These are phyloP conservation scores for Eurypyga helias DNA, from an alignment of 2,113 vertebrate species.

Conservation along the genomic window DNA sequence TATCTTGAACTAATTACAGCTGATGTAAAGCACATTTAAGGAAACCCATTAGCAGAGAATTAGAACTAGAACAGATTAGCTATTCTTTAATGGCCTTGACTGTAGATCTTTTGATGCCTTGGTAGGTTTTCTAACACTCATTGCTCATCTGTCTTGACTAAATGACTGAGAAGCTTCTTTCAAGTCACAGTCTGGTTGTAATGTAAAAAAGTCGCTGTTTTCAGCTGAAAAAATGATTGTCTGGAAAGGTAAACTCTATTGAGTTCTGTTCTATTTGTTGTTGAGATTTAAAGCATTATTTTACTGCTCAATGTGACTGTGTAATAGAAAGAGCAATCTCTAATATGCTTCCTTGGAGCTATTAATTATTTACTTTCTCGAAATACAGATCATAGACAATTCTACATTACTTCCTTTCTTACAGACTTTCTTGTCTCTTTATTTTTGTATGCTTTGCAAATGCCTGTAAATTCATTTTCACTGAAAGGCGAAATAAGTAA, in stretches of 20 bases:
- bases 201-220: conserved; percentile 25
- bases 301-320: conserved; percentile 23
- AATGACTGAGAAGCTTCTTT: conserved; percentile 53
- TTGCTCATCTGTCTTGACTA: conserved; percentile 61
- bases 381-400: conserved; percentile 52
- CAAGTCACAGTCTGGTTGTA: not conserved
- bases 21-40: conserved; percentile 65
- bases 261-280: conserved; percentile 33
- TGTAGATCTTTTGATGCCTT: conserved; percentile 59
- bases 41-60: conserved; percentile 69
- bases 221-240: conserved; percentile 25
- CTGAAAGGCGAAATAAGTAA: conserved; percentile 46
- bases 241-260: conserved; percentile 38
- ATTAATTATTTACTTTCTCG: conserved; percentile 69
- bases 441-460: conserved; percentile 47
- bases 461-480: conserved; percentile 41
- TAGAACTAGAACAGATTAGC: conserved; percentile 66
- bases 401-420: conserved; percentile 45
- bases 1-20: conserved; percentile 67
- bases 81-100: conserved; percentile 64
- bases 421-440: conserved; percentile 43
- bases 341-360: conserved; percentile 49
- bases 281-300: conserved; percentile 41
- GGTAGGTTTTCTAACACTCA: conserved; percentile 56
- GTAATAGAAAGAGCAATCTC: conserved; percentile 31